Evolutionary conservation across 2,888 invertebrate species (phyloP), one percentile per base, ranked within the genome.

Genomic region (Aplocera efformata): DNA sequence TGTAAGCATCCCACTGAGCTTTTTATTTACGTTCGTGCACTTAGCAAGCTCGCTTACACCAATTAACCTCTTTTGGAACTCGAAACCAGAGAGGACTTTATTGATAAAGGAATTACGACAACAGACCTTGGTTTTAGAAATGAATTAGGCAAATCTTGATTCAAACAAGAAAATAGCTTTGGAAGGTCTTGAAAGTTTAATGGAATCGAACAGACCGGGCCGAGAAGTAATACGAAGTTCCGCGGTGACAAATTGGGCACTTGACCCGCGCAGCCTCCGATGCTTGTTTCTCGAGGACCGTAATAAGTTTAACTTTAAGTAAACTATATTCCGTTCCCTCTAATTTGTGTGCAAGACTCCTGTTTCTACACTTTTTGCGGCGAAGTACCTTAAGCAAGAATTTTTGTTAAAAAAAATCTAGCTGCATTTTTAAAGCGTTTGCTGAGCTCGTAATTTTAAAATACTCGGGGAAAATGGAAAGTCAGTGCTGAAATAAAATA

Each of bases 211-310:
- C 81, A 70, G 80, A 72, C 67, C 65, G 60, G 67, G 70, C 73
- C 73, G 69, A 73, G 79, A 69, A 73, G 79, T 77, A 79, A 82
- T 74, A 71, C 76, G 79, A 85, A 86, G 82, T 84, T 86, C 81
- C 78, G 74, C 81, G 81, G 86, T 86, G 88, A 88, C 88, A 88
- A 88, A 88, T 88, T 88, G 85, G 85, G 81, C 81, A 86, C 88
- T 88, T 86, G 88, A 86, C 86, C 86, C 84, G 83, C 72, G 67
- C 72, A 70, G 79, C 78, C 81, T 79, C 71, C 72, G 77, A 79
- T 72, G 79, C 79, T 77, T 84, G 85, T 82, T 81, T 72, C 84
- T 78, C 72, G 75, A 85, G 84, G 72, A 83, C 85, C 84, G 83
- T 86, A 86, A 86, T 88, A 88, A 86, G 79, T 86, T 85, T 84